Percentiles rank a stretch among this genome's conserved stretches.
These are phyloP conservation scores for Centruroides vittatus DNA, from an alignment of 1,140 invertebrate genomes.

Conservation along the genomic window DNA sequence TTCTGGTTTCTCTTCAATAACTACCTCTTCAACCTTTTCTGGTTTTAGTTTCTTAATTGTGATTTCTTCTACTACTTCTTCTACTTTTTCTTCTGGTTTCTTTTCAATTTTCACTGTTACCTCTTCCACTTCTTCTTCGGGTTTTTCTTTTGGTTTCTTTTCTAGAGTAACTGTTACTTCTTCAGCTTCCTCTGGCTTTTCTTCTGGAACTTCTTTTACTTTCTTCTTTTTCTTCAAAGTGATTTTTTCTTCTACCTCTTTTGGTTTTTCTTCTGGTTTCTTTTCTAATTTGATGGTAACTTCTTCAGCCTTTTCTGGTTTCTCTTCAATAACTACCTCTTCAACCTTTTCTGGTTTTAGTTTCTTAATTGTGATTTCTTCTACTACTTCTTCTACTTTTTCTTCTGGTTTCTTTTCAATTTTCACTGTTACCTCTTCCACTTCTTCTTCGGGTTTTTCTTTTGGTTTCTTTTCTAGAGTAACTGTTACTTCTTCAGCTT, in stretches of 20 bases:
- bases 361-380: not conserved
- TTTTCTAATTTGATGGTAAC: not conserved
- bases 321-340: constrained; percentile 22
- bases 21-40: not conserved
- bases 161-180: too few relatives aligned
- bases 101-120: too few relatives aligned
- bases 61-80: constrained; percentile 21
- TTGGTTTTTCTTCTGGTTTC: constrained; percentile 6
- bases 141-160: too few relatives aligned
- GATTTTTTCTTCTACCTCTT: constrained; percentile 21
- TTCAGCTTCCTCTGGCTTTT: constrained; percentile 12
- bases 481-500: not conserved
- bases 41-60: constrained; percentile 20
- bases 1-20: not conserved
- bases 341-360: constrained; percentile 25
- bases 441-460: constrained; percentile 10
- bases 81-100: constrained; percentile 4
- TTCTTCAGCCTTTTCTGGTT: constrained; percentile 22
- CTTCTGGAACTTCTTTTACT: too few relatives aligned
- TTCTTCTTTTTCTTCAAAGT: too few relatives aligned
- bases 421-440: not conserved
- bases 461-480: constrained; percentile 4
- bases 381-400: constrained; percentile 5
- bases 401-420: constrained; percentile 4
- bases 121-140: too few relatives aligned